Conservation (phyloP, 2,797 vertebrate genomes). For the Brachymystax lenok region DNA sequence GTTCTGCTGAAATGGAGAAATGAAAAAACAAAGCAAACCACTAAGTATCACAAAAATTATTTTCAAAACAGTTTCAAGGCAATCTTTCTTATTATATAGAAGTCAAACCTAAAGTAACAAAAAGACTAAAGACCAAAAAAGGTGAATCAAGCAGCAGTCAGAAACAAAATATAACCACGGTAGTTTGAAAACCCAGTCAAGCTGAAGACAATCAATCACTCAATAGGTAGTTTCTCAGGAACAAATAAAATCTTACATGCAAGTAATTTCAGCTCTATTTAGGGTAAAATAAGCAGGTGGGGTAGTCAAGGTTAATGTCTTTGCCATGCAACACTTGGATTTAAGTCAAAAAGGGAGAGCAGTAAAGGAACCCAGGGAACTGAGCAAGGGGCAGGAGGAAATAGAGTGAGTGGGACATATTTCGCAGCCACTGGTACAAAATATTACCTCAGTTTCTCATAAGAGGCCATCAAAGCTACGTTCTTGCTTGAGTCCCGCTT, state of each 20-base stretch:
- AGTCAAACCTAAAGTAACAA: constrained; percentile 51
- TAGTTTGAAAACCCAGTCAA: constrained; percentile 81
- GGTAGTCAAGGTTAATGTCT: constrained; percentile 70
- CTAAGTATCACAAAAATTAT: constrained; percentile 57
- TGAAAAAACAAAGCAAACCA: constrained; percentile 61
- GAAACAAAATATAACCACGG: constrained; percentile 81
- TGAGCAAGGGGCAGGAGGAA: constrained; percentile 76
- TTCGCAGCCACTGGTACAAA: constrained; percentile 78
- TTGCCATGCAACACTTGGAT: constrained; percentile 85
- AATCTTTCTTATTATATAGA: constrained; percentile 57
- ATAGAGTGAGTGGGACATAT: constrained; percentile 73
- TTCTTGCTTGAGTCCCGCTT: constrained; percentile 85
- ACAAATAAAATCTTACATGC: constrained; percentile 81
- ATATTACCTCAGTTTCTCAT: constrained; percentile 94
- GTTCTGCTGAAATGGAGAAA: constrained; percentile 66
- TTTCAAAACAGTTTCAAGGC: constrained; percentile 55
- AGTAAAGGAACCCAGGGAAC: constrained; percentile 73
- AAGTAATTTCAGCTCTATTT: constrained; percentile 63
- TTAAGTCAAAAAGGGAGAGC: constrained; percentile 53
- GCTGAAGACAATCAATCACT: constrained; percentile 81
- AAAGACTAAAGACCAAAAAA: constrained; percentile 73
- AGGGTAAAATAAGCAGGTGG: constrained; percentile 52
- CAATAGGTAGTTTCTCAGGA: constrained; percentile 83
- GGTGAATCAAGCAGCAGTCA: constrained; percentile 75
- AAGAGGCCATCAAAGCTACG: constrained; percentile 82